Base-by-base conservation (phyloP, 1,140 invertebrate genomes). In the Brachionus sp. region DNA sequence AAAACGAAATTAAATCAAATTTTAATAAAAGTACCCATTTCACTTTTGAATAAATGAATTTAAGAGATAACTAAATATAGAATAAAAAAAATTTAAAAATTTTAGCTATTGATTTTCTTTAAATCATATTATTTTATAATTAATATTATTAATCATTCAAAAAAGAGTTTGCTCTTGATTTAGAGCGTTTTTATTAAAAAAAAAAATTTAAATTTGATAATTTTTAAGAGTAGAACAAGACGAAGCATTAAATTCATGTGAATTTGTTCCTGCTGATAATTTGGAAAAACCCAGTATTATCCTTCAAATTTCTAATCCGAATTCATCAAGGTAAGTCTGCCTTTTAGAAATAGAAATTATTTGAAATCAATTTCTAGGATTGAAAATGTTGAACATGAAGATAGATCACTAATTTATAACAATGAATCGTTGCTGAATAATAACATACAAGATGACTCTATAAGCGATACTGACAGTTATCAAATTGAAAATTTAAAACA, bases 401-500 rank as follows among this genome's bases (percentile, higher is more conserved):
- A 66, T 29, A 33, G 64, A 37, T 29, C 44, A 50, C 44, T 5
- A 2, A 50, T 3, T 50, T n/a, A 6, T 16, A 50, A 50, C 6
- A n/a, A 9, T 57, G 50, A 23, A 23, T 57, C 50, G 16, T 5
- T 57, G 16, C 19, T 7, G 12, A 66, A 66, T 13, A 66, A 13
- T 33, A 33, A 5, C 25, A 66, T 33, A 35, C 25, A 66, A n/a
- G 29, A 70, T 70, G 66, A 70, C 2, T 70, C 66, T 16, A 7
- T 39, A 6, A 70, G 33, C 5, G 66, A 70, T 5, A 70, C 66
- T 16, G 66, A 70, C 16, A 70, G 66, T 10, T 70, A 70, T 39
- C 16, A 39, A 70, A 3, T 16, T 39, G 66, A 70, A 70, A 70
- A 70, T 70, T 70, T 70, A 37, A 70, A 39, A 70, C 33, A 37